A percentile compares a stretch with the other conserved stretches of the same genome.
These are phyloP conservation scores for Bombus balteatus DNA, from an alignment of 1,140 invertebrate genomes.

Conservation along the genomic window DNA sequence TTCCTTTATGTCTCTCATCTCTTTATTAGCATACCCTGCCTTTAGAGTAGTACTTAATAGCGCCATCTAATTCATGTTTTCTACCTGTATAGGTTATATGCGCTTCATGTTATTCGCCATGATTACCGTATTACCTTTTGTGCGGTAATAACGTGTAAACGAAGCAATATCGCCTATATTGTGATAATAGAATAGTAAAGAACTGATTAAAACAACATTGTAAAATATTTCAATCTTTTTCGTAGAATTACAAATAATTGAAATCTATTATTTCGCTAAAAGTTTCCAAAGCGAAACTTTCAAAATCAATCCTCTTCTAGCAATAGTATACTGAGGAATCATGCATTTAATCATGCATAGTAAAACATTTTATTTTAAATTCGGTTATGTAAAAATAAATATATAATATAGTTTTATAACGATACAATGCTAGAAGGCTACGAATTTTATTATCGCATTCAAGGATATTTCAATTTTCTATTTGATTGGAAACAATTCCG, in stretches of 20 bases:
- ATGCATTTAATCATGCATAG: background rate
- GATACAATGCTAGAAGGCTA: background rate
- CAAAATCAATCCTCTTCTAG: background rate
- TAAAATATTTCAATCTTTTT: background rate
- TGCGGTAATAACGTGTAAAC: background rate
- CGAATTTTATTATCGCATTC: background rate
- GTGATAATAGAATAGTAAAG: background rate
- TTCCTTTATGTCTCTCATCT: background rate
- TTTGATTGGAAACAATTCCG: background rate
- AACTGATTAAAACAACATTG: background rate
- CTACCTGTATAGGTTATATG: background rate
- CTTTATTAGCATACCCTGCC: background rate
- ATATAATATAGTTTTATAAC: no score
- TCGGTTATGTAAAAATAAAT: no score
- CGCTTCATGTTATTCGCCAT: background rate
- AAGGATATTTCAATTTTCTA: background rate
- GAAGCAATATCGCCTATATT: background rate
- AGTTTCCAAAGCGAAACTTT: no score
- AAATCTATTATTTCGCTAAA: no score
- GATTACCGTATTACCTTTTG: background rate
- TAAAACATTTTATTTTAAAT: no score
- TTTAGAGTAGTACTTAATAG: background rate
- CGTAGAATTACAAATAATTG: no score
- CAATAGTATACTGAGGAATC: background rate
- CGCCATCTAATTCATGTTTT: background rate